These are phyloP conservation scores for Poecilia latipinna DNA, from an alignment of 2,113 vertebrate genomes.

Conservation along the genomic window DNA sequence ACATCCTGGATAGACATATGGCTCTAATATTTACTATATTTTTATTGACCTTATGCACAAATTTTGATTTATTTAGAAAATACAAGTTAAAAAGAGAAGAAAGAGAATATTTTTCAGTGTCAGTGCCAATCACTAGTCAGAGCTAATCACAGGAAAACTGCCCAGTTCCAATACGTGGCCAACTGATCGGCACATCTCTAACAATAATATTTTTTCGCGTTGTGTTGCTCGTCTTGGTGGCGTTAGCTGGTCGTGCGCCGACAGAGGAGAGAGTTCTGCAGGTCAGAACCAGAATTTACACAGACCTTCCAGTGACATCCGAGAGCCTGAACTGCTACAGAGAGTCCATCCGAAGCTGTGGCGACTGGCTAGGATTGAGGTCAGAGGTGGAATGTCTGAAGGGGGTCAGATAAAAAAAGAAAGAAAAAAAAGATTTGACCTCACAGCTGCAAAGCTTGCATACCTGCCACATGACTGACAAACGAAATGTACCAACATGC, in stretches of 20 bases:
- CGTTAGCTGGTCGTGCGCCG: slow-evolving; percentile 13
- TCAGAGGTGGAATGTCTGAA: slow-evolving; percentile 39
- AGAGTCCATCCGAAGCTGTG: slow-evolving; percentile 21
- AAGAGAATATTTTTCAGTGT: background rate
- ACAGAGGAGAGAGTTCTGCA: slow-evolving; percentile 13
- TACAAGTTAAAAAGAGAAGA: background rate
- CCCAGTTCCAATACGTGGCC: too few relatives aligned
- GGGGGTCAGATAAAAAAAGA: slow-evolving; percentile 1
- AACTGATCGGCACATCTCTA: background rate
- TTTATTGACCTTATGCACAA: background rate
- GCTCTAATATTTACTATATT: too few relatives aligned
- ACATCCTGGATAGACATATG: background rate
- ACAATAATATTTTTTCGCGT: too few relatives aligned
- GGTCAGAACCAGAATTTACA: slow-evolving; percentile 39
- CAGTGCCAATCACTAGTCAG: too few relatives aligned
- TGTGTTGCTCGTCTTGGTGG: background rate
- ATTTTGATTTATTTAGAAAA: background rate
- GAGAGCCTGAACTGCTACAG: slow-evolving; percentile 18
- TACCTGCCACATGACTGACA: slow-evolving; percentile 37
- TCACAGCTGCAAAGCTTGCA: slow-evolving; percentile 23
- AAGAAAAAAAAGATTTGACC: slow-evolving; percentile 32
- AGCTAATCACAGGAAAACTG: too few relatives aligned
- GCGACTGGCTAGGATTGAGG: slow-evolving; percentile 46
- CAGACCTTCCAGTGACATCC: slow-evolving; percentile 6
- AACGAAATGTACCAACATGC: slow-evolving; percentile 26